Evolutionary conservation across 2,797 vertebrate genomes (phyloP).

Genomic region (Arctocebus calabarensis): DNA sequence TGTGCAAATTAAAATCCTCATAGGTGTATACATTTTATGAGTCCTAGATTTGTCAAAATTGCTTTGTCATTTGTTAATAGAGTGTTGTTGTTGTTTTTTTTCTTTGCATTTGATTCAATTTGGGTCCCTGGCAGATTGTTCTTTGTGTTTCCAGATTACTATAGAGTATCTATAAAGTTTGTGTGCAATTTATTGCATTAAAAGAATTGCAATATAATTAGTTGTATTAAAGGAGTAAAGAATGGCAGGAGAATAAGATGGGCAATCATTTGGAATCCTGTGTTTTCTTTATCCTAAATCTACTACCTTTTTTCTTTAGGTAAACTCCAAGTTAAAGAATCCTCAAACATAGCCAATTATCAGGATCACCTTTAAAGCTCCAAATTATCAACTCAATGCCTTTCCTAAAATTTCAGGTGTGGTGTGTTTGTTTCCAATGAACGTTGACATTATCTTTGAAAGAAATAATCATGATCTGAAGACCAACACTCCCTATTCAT

Average conservation of each 20-base stretch:
- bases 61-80: neutral
- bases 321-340: neutral
- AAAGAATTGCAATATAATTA: too few species aligned
- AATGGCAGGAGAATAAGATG: neutral
- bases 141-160: neutral
- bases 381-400: neutral
- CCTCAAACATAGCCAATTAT: neutral
- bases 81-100: neutral
- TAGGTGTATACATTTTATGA: neutral
- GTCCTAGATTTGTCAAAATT: neutral
- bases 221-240: neutral
- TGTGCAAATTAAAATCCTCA: neutral
- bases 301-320: neutral
- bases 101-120: neutral
- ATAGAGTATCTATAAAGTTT: too few species aligned
- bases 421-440: neutral
- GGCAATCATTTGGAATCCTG: neutral
- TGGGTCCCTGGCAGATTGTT: neutral
- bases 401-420: constrained; percentile 10
- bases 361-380: neutral
- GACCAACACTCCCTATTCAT: neutral
- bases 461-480: neutral
- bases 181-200: too few species aligned
- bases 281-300: neutral
- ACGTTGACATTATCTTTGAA: neutral